Evolutionary conservation across 2,113 vertebrate species (phyloP), one percentile per base, ranked within the genome.

Genomic region (Tyrannus savana): DNA sequence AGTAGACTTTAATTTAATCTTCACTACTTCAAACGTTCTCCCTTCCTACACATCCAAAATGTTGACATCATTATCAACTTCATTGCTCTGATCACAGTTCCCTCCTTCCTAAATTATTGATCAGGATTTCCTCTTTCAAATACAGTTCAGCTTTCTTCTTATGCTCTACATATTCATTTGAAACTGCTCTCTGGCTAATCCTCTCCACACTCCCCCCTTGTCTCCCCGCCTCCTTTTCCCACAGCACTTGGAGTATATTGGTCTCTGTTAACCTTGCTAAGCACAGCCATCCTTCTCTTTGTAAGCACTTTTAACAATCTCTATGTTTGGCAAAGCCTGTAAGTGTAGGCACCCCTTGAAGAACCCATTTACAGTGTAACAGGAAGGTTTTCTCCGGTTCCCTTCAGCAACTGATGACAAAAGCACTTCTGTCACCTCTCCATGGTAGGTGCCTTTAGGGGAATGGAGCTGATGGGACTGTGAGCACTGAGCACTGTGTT

Each of bases 101-200:
- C 35, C n/a, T 86, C 15, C 25, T 80, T 85, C 59, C 46, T 88
- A 71, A 90, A 93, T 80, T 95, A 92, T 87, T 84, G 52, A 90
- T 41, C 60, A 81, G 17, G 4, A 63, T 80, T 87, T 88, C 33
- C 8, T 79, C 24, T 94, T 87, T 86, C 55, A 69, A 25, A 62
- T 42, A 24, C 3, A 33, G 24, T 80, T 88, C 44, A 60, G 50
- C 18, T 68, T 87, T 79, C n/a, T 42, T 52, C 41, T 83, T 66
- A 23, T 42, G 17, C 37, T 85, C 72, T 63, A 19, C 52, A 4
- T 64, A 56, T 52, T 71, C 87, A 47, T 60, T 88, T 64, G 69
- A 58, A 80, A 42, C 28, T 64, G 6, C 5, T 66, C 11, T 84
- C 30, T 89, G 52, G 33, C 9, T 87, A 41, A 67, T 87, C 30